Evolutionary conservation across 1,140 invertebrate species (phyloP), one percentile per base, ranked within the genome.

Genomic region (Zeugodacus cucurbitae): DNA sequence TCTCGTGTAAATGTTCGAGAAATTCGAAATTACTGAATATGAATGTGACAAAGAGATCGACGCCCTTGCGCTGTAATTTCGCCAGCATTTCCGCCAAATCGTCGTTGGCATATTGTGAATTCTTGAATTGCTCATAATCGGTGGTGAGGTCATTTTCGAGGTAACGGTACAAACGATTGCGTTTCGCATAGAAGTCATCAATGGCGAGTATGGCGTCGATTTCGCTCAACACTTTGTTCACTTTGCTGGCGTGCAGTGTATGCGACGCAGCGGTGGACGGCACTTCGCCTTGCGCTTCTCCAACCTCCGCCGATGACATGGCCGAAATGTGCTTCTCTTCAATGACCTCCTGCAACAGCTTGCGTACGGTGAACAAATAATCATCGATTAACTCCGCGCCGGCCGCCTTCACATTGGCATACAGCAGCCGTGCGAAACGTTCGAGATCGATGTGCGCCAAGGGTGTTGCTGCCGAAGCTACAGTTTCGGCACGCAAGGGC

Each of bases 21-120:
- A 92, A 92, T 62, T 92, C 91, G 85, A 92, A 92, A 87, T 92
- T 92, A 86, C 91, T 92, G 22, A 92, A 92, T 22, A 92, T 70
- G 88, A 92, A 92, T 34, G 91, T 91, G 14, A 92, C 90, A 41
- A 92, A 91, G 10, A 92, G 87, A 86, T 92, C 91, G 22, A 92
- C 37, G 0, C 91, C 91, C 34, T 91, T 91, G 62, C 89, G 59
- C n/a, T 91, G 90, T 3, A 92, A 85, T 70, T 91, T 89, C 3
- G 54, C 87, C 29, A 92, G 86, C 1, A 92, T 85, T 3, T 89
- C 89, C 2, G 90, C 90, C 0, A 92, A 67, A n/a, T 91, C 90
- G 8, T 90, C 90, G 22, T 90, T 89, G 0, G 86, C 20, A 0
- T n/a, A 88, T 7, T 78, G 8, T 0, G 89, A 87, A 26, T 89